Evolutionary conservation across 2,888 invertebrate species (phyloP).

Genomic region (Eudemis profundana): DNA sequence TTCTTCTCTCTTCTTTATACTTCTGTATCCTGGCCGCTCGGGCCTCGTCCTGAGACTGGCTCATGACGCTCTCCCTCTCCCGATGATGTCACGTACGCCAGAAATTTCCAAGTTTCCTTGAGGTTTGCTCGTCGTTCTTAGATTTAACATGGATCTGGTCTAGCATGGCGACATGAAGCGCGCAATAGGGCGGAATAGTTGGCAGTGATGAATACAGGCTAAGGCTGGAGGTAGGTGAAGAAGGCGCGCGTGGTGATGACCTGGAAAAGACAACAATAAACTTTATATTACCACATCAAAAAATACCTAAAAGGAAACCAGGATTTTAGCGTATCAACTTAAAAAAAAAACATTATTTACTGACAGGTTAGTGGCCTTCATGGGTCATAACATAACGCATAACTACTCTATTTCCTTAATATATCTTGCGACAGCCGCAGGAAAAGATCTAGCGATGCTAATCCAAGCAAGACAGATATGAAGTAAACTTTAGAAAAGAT

Average conservation of each 20-base stretch:
- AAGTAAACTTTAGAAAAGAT: neutral
- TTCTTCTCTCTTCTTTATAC: conserved; percentile 90
- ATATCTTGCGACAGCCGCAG: neutral
- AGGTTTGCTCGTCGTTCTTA: conserved; percentile 62
- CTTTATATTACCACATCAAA: conserved; percentile 18
- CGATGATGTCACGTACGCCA: conserved; percentile 72
- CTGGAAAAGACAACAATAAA: conserved; percentile 60
- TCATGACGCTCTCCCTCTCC: conserved; percentile 66
- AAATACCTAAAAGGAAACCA: conserved; percentile 18
- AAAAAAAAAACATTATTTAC: no score
- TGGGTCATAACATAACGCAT: no score
- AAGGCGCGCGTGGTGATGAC: conserved; percentile 58
- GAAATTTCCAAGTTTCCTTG: conserved; percentile 58
- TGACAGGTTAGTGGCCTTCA: no score
- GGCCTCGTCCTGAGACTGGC: conserved; percentile 77
- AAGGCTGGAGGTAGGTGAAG: conserved; percentile 64
- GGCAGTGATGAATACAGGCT: conserved; percentile 79
- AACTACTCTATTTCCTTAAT: neutral
- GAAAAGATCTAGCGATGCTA: neutral
- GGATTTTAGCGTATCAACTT: no score
- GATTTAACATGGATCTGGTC: conserved; percentile 64
- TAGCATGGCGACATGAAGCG: conserved; percentile 81
- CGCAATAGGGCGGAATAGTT: conserved; percentile 76
- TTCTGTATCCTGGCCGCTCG: conserved; percentile 87
- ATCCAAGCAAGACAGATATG: neutral